Percentiles rank a stretch among this genome's conserved stretches.
phyloP scores from a whole-genome alignment of 2,113 vertebrate species.

The Pitta sordida region DNA sequence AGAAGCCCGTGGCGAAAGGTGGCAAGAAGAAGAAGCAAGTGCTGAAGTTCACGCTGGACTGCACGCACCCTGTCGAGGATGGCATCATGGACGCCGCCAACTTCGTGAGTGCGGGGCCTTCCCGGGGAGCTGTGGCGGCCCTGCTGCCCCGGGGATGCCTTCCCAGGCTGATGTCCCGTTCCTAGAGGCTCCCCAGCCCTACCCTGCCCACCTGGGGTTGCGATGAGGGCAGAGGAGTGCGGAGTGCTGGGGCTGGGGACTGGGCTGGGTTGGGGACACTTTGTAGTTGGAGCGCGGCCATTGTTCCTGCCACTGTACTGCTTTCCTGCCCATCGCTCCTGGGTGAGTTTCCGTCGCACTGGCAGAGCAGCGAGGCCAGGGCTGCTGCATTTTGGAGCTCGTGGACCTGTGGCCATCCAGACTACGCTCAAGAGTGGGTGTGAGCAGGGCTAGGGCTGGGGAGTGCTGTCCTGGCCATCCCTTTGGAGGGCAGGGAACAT shows the following conservation, averaged over 20 bases:
- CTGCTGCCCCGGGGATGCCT: not conserved
- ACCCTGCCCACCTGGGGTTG: too few species aligned
- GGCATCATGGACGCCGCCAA: conserved; percentile 99
- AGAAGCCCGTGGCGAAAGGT: conserved; percentile 86
- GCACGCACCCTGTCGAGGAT: conserved; percentile 97
- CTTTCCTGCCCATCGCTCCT: fast-evolving
- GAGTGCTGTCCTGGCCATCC: not conserved
- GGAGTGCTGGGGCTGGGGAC: too few species aligned
- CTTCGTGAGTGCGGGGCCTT: conserved; percentile 81
- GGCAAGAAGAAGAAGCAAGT: conserved; percentile 98
- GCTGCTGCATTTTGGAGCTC: not conserved
- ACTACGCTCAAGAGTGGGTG: fast-evolving
- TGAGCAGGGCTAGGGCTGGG: not conserved
- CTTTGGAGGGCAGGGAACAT: fast-evolving
- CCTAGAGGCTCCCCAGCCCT: not conserved
- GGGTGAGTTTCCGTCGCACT: fast-evolving
- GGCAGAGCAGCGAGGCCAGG: fast-evolving
- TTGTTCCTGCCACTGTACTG: fast-evolving
- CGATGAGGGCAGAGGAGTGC: not conserved
- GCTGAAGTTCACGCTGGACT: conserved; percentile 94
- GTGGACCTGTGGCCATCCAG: fast-evolving
- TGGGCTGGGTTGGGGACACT: not conserved
- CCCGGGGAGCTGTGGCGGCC: not conserved
- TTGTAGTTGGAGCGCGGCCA: fast-evolving
- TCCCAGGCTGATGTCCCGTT: not conserved